Evolutionary conservation across 2,113 vertebrate species (phyloP).

Genomic region (Apeltes quadracus): DNA sequence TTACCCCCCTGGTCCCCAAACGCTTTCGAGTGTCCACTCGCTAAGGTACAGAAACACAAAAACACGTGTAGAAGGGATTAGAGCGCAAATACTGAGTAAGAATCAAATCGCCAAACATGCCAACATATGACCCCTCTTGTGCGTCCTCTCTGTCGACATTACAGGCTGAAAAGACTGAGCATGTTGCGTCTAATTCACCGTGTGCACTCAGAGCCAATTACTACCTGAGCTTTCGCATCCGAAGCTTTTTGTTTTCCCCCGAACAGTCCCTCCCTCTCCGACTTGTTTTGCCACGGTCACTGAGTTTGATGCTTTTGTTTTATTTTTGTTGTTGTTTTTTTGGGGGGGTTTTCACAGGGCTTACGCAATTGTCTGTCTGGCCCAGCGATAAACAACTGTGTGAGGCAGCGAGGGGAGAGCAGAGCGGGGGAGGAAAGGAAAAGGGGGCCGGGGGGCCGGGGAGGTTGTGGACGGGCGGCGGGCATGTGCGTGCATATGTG

Average conservation of each 20-base stretch:
- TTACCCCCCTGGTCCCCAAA: conserved; percentile 76
- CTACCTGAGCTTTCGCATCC: conserved; percentile 2
- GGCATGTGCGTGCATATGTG: conserved; percentile 24
- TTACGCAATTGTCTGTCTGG: conserved; percentile 73
- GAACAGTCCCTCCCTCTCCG: conserved; percentile 14
- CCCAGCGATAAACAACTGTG: conserved; percentile 70
- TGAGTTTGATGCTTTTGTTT: conserved; percentile 59
- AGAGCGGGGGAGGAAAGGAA: conserved; percentile 1
- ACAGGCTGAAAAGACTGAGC: background rate
- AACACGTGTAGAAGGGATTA: conserved; percentile 26
- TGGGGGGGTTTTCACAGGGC: conserved; percentile 68
- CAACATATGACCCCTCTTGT: background rate
- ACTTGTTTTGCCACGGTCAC: conserved; percentile 38
- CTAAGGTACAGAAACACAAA: conserved; percentile 27
- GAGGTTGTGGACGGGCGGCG: too few species aligned
- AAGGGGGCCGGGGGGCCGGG: background rate
- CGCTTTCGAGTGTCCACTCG: conserved; percentile 70
- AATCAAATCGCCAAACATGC: background rate
- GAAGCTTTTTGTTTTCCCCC: conserved; percentile 21
- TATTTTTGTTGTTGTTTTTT: conserved; percentile 69
- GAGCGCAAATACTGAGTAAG: background rate
- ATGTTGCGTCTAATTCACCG: conserved; percentile 5
- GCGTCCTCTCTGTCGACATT: background rate
- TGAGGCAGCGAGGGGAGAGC: conserved; percentile 47
- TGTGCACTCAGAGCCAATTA: background rate